Percentiles rank a stretch among this genome's conserved stretches.
These are phyloP conservation scores for Drosophila niveifrons DNA, from an alignment of 2,888 invertebrate species.

Conservation along the genomic window DNA sequence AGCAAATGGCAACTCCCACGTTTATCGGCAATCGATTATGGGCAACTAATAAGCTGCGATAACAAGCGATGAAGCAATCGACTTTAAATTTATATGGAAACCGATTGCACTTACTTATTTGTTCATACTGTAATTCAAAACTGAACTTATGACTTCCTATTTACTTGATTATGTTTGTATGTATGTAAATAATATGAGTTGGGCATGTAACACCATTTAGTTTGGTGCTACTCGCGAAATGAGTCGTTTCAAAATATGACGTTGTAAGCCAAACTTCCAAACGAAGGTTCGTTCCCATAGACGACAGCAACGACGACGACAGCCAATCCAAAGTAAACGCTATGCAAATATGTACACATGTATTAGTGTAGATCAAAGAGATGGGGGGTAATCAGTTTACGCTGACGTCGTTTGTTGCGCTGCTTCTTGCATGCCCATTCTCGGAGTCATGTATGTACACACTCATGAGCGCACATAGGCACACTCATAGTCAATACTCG, in stretches of 20 bases:
- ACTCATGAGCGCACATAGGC: slow-evolving; percentile 3
- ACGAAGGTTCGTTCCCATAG: slow-evolving; percentile 77
- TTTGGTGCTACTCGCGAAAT: slow-evolving; percentile 32
- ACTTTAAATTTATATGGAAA: slow-evolving; percentile 11
- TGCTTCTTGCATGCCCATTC: slow-evolving; percentile 62
- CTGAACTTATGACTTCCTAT: slow-evolving; percentile 66
- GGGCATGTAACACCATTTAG: slow-evolving; percentile 40
- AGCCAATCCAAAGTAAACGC: slow-evolving; percentile 41
- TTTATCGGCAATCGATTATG: slow-evolving; percentile 21
- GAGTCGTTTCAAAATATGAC: slow-evolving; percentile 43
- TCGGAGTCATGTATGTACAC: slow-evolving; percentile 44
- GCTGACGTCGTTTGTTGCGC: slow-evolving; percentile 71
- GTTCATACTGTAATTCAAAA: slow-evolving; percentile 53
- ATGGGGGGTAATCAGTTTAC: slow-evolving; percentile 75
- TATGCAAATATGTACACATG: slow-evolving; percentile 23
- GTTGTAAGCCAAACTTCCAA: slow-evolving; percentile 63
- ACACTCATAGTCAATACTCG: slow-evolving; percentile 44
- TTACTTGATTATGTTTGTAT: slow-evolving; percentile 27
- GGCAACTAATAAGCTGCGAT: slow-evolving; percentile 18
- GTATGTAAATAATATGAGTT: slow-evolving; percentile 23
- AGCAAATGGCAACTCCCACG: slow-evolving; percentile 22
- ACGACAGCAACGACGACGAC: slow-evolving; percentile 19
- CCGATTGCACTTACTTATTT: slow-evolving; percentile 17
- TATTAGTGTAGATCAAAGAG: slow-evolving; percentile 42
- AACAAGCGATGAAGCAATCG: slow-evolving; percentile 14